Evolutionary conservation across 2,888 invertebrate genomes (phyloP).

Genomic region (Chamaedrilus cognettii): DNA sequence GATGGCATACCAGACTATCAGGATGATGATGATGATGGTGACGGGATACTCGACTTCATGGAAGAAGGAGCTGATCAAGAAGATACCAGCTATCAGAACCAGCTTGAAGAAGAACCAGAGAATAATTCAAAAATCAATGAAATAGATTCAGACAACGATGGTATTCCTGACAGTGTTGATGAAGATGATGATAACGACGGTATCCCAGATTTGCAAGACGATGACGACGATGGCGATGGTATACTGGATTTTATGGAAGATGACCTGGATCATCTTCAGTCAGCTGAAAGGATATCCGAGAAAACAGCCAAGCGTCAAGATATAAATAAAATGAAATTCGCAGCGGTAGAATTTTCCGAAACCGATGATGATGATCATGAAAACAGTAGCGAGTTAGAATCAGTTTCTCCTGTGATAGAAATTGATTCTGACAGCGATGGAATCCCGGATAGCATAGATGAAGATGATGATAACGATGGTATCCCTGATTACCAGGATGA

Average conservation of each 20-base stretch:
- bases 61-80: slow-evolving; percentile 36
- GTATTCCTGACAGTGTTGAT: slow-evolving; percentile 25
- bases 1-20: slow-evolving; percentile 16
- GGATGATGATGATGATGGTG: slow-evolving; percentile 22
- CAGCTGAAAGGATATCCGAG: too few relatives aligned
- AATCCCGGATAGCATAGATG: slow-evolving; percentile 38
- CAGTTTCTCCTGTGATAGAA: neutral
- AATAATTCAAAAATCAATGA: slow-evolving; percentile 39
- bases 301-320: too few relatives aligned
- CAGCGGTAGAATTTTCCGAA: too few relatives aligned
- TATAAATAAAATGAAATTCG: too few relatives aligned
- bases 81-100: slow-evolving; percentile 25
- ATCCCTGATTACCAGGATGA: slow-evolving; percentile 44
- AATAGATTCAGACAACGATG: slow-evolving; percentile 35
- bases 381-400: too few relatives aligned
- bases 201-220: slow-evolving; percentile 39
- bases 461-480: slow-evolving; percentile 33
- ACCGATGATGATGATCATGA: too few relatives aligned
- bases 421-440: slow-evolving; percentile 17
- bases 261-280: neutral
- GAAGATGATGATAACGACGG: slow-evolving; percentile 47
- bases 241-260: slow-evolving; percentile 30
- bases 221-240: slow-evolving; percentile 36
- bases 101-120: slow-evolving; percentile 20
- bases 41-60: slow-evolving; percentile 36